These are phyloP conservation scores for Drosophila affinis DNA, from an alignment of 2,888 invertebrate genomes.

Conservation along the genomic window DNA sequence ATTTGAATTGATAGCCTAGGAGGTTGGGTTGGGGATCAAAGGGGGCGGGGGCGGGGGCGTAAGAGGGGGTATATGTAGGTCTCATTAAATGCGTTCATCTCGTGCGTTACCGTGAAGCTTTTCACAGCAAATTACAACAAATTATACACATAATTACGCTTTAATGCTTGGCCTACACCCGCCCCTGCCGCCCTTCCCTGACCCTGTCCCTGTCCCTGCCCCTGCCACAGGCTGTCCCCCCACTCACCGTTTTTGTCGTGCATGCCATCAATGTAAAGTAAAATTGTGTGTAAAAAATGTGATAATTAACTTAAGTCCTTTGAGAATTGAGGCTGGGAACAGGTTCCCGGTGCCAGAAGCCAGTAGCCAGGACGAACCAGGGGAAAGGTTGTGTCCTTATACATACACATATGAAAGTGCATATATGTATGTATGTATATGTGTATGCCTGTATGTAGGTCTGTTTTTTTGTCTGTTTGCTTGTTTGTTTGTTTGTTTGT, in stretches of 20 bases:
- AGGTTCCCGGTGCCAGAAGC: background rate
- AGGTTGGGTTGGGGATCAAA: background rate
- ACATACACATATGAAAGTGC: constrained; percentile 12
- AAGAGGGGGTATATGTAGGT: constrained; percentile 12
- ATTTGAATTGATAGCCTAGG: constrained; percentile 36
- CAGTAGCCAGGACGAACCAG: constrained; percentile 1
- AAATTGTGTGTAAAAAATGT: constrained; percentile 79
- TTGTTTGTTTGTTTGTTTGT: constrained; percentile 14
- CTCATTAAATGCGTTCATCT: constrained; percentile 60
- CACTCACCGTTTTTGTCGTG: constrained; percentile 19
- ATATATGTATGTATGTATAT: constrained; percentile 15
- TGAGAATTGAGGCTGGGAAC: constrained; percentile 54
- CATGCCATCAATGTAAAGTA: constrained; percentile 73
- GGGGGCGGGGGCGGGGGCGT: constrained; percentile 11
- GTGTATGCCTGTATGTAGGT: constrained; percentile 1
- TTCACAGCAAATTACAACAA: constrained; percentile 74
- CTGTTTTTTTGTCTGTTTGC: constrained; percentile 5
- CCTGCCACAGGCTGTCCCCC: constrained; percentile 1
- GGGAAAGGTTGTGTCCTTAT: constrained; percentile 26
- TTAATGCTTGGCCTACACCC: constrained; percentile 60
- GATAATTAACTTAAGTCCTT: constrained; percentile 77
- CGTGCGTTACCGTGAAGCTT: constrained; percentile 52
- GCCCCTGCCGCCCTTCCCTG: constrained; percentile 21
- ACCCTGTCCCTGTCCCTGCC: constrained; percentile 15
- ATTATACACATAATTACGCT: constrained; percentile 76